A percentile compares a stretch with the other conserved stretches of the same genome.
Conservation (phyloP, 2,113 vertebrate genomes). For the Pithys albifrons region DNA sequence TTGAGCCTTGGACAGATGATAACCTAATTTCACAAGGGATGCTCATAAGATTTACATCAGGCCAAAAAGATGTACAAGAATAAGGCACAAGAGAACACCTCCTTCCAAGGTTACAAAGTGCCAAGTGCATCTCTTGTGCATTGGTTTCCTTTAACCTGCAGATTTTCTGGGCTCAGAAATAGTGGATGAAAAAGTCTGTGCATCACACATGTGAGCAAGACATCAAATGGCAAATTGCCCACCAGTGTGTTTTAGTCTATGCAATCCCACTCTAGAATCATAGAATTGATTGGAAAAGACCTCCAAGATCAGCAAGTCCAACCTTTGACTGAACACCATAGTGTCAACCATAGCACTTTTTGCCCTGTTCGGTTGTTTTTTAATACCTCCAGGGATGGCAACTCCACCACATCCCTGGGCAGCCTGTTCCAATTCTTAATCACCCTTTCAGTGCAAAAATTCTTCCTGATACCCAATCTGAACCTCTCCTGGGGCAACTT, state of each 20-base stretch:
- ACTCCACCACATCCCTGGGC: too few species aligned
- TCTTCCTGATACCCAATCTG: too few species aligned
- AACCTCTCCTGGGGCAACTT: not conserved
- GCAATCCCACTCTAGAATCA: not conserved
- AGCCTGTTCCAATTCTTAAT: too few species aligned
- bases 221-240: not conserved
- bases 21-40: not conserved
- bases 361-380: too few species aligned
- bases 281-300: too few species aligned
- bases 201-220: rapidly evolving
- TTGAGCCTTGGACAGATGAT: not conserved
- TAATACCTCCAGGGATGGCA: too few species aligned
- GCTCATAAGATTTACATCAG: rapidly evolving
- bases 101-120: not conserved
- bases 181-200: not conserved
- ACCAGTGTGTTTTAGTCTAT: not conserved
- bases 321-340: too few species aligned
- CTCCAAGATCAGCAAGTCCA: too few species aligned
- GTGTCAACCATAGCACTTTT: too few species aligned
- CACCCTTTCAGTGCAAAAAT: too few species aligned
- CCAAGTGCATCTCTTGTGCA: not conserved
- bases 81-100: not conserved
- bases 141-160: not conserved
- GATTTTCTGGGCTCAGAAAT: not conserved
- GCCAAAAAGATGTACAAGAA: not conserved